Conservation (phyloP, 2,113 vertebrate species). For the Desmodus rotundus region DNA sequence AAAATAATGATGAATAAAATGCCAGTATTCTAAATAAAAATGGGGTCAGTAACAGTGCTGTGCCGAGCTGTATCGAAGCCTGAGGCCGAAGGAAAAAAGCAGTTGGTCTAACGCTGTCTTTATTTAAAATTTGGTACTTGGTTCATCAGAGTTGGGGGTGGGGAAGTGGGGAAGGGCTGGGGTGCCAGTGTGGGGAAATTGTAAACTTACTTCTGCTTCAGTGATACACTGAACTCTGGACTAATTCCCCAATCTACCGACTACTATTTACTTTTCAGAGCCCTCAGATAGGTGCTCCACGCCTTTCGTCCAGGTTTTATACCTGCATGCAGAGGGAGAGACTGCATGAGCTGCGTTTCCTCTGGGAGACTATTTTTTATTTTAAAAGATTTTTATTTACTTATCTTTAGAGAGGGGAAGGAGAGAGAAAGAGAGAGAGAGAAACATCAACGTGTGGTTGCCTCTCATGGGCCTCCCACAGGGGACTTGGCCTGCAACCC, state of each 20-base stretch:
- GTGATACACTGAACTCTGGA: background rate
- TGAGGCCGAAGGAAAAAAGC: background rate
- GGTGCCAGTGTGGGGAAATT: background rate
- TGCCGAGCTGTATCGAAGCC: background rate
- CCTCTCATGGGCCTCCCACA: no score
- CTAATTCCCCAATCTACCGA: background rate
- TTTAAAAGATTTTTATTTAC: no score
- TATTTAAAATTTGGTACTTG: conserved; percentile 26
- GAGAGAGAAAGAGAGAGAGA: no score
- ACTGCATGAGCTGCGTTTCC: background rate
- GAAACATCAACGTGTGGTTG: no score
- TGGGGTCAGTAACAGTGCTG: background rate
- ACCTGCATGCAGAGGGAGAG: background rate
- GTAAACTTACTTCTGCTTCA: background rate
- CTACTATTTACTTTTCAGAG: background rate
- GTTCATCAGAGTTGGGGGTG: background rate
- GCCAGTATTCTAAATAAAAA: conserved; percentile 4
- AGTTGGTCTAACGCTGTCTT: background rate
- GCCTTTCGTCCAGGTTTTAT: background rate
- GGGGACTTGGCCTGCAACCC: no score
- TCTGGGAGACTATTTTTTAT: background rate
- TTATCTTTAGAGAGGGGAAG: no score
- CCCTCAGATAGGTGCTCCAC: background rate
- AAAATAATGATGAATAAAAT: background rate
- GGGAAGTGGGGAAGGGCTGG: background rate